These are phyloP conservation scores for Cuniculus paca DNA, from an alignment of 2,797 vertebrate species.

Conservation along the genomic window DNA sequence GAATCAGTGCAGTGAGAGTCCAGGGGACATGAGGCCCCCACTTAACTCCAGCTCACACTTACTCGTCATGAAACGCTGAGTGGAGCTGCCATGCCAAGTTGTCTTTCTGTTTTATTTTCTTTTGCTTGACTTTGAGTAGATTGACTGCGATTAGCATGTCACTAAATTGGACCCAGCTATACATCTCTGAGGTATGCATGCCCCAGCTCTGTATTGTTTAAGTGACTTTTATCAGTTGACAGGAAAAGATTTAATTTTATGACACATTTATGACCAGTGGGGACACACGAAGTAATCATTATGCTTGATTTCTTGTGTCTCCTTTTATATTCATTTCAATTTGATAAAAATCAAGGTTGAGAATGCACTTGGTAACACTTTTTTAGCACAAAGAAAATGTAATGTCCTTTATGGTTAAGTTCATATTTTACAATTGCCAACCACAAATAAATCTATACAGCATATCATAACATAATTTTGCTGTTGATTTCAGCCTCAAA, in stretches of 20 bases:
- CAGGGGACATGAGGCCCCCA: background rate
- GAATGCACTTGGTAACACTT: background rate
- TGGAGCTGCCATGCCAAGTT: background rate
- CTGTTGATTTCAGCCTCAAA: slow-evolving; percentile 36
- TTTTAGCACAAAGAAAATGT: slow-evolving; percentile 16
- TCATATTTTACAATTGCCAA: slow-evolving; percentile 46
- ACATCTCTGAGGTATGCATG: background rate
- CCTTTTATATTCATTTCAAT: slow-evolving; percentile 44
- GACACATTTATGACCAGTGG: background rate
- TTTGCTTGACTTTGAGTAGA: background rate
- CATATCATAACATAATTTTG: slow-evolving; percentile 24
- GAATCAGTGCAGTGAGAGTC: too few species aligned
- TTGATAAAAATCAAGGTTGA: slow-evolving; percentile 38
- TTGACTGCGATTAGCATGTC: background rate
- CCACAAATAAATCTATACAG: slow-evolving; percentile 19
- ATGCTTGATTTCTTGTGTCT: slow-evolving; percentile 7
- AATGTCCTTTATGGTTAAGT: slow-evolving; percentile 16
- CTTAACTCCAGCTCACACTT: background rate
- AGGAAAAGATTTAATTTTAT: slow-evolving; percentile 1
- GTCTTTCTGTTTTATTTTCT: slow-evolving; percentile 25
- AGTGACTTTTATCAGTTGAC: background rate
- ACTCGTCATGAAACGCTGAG: background rate
- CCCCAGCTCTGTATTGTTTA: background rate
- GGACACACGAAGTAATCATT: background rate
- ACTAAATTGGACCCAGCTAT: background rate